Conservation (phyloP, 2,797 vertebrate species). For the Cottoperca gobio region DNA sequence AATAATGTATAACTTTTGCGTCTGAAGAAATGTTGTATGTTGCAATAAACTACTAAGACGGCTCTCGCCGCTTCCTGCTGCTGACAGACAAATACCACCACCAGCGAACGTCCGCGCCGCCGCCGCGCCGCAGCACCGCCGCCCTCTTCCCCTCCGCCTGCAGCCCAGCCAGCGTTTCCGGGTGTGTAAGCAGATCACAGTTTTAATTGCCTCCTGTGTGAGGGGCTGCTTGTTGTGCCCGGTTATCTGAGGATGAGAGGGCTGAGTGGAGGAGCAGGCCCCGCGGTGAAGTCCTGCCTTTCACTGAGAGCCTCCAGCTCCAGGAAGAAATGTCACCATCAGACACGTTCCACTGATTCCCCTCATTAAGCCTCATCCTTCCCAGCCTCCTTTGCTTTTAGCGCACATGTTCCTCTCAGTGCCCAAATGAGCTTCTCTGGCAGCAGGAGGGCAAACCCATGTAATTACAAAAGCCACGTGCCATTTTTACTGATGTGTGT, state of each 20-base stretch:
- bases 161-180: constrained; percentile 67
- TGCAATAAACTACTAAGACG: constrained; percentile 34
- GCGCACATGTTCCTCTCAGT: constrained; percentile 39
- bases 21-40: constrained; percentile 26
- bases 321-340: constrained; percentile 75
- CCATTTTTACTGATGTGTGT: constrained; percentile 35
- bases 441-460: constrained; percentile 58
- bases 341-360: constrained; percentile 75
- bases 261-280: constrained; percentile 50
- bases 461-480: constrained; percentile 73
- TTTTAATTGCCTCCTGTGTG: constrained; percentile 76
- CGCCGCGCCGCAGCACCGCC: constrained; percentile 13
- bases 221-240: constrained; percentile 25
- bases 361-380: constrained; percentile 76
- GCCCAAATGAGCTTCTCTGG: constrained; percentile 65
- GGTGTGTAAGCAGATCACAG: constrained; percentile 73
- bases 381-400: constrained; percentile 65
- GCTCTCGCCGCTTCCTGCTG: constrained; percentile 57
- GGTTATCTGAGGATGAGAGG: constrained; percentile 53
- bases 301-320: constrained; percentile 58
- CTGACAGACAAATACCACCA: constrained; percentile 62
- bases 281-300: constrained; percentile 52
- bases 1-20: constrained; percentile 35
- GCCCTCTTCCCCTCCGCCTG: constrained; percentile 46
- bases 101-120: constrained; percentile 35